These are phyloP conservation scores for Notospermus geniculatus DNA, from an alignment of 1,140 invertebrate genomes.

Conservation along the genomic window DNA sequence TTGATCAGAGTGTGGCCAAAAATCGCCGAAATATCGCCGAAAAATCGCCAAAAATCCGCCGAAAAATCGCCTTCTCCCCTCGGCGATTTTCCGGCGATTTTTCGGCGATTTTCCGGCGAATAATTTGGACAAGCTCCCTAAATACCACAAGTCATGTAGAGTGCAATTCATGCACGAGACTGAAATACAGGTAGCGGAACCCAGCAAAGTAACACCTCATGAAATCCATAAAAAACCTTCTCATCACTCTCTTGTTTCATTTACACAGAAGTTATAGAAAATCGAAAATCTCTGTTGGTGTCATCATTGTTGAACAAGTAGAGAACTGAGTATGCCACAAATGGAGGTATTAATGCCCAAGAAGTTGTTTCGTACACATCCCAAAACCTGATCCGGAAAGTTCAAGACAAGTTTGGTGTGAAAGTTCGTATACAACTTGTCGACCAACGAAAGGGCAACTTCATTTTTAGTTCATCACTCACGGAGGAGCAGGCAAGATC, in stretches of 20 bases:
- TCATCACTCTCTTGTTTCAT: not conserved
- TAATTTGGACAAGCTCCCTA: too few species aligned
- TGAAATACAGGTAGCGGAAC: not conserved
- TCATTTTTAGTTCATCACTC: conserved; percentile 7
- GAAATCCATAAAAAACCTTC: not conserved
- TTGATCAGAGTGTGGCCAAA: too few species aligned
- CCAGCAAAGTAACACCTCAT: not conserved
- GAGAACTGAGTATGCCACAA: conserved; percentile 4
- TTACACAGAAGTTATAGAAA: not conserved
- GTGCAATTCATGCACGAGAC: not conserved
- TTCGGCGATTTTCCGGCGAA: too few species aligned
- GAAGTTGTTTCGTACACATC: conserved; percentile 11
- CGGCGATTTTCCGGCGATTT: too few species aligned
- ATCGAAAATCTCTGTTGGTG: conserved; percentile 5
- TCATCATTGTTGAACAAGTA: conserved; percentile 6
- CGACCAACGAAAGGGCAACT: conserved; percentile 15
- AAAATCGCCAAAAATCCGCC: too few species aligned
- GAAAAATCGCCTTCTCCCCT: too few species aligned
- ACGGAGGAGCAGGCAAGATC: conserved; percentile 13
- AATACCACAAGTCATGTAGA: conserved; percentile 20
- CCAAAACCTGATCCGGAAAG: conserved; percentile 10
- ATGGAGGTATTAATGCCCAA: not conserved
- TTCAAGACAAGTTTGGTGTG: conserved; percentile 14
- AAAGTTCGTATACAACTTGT: not conserved
- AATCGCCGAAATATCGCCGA: too few species aligned